Base-by-base conservation (phyloP, 1,140 invertebrate species). In the Hyles vespertilio region DNA sequence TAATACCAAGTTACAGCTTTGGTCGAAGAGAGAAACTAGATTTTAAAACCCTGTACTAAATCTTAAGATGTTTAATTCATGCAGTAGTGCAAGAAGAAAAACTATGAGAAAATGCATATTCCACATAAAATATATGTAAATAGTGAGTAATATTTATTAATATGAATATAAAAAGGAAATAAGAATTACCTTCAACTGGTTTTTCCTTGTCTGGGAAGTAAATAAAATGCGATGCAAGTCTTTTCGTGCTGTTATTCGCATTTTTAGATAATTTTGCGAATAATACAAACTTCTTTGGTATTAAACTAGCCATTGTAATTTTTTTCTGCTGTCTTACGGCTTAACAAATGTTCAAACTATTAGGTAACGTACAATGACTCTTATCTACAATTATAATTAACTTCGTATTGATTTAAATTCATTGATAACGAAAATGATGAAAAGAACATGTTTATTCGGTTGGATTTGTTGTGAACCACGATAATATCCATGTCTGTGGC, bases 371-470 rank as follows among this genome's bases (percentile, higher is more conserved):
- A 12, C 34, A 48, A 77, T 67, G 67, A 68, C 69, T 79, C 73
- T 87, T 87, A 87, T 87, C 84, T 84, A 63, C 72, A 83, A 82
- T 84, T 79, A 55, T 81, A 87, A 87, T 84, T 81, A 84, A 70
- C 56, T 70, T 52, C 56, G 51, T 46, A 70, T 56, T 68, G 68
- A 64, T 69, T 63, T 67, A 56, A 61, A 59, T 52, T 52, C 47
- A n/a, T 51, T 63, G 61, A 62, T 69, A 69, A 67, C 22, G n/a
- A 51, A 44, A 47, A 55, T 65, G 59, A 61, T 57, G 58, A 65
- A 33, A 33, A 44, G 22, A 54, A 43, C 52, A 44, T 44, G 11
- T 54, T 45, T 54, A 3, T 12, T 45, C 33, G 11, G 9, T 3
- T 12, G 5, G 6, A 48, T 6, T 48, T 48, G 47, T 48, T 48